Evolutionary conservation across 2,888 invertebrate genomes (phyloP).

Genomic region (Apoda limacodes): DNA sequence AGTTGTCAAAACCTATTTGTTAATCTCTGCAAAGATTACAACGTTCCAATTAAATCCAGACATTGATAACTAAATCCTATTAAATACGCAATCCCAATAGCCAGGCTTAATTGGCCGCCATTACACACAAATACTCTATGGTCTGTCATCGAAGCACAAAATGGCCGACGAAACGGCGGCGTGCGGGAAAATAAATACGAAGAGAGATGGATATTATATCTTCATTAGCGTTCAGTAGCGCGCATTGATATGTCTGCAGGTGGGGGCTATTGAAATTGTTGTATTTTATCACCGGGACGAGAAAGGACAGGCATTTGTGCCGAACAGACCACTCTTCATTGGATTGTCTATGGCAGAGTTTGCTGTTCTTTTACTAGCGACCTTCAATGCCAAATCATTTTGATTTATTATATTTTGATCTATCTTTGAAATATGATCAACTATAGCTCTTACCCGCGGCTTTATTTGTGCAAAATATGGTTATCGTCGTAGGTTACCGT

Average conservation of each 20-base stretch:
- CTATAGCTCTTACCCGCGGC: too few species aligned
- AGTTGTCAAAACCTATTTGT: too few species aligned
- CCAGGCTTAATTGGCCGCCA: conserved; percentile 59
- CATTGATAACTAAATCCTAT: conserved; percentile 67
- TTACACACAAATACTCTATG: conserved; percentile 51
- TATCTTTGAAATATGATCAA: too few species aligned
- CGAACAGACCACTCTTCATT: conserved; percentile 34
- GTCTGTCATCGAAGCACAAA: conserved; percentile 55
- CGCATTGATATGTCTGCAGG: conserved; percentile 65
- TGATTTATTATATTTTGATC: too few species aligned
- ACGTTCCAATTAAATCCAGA: conserved; percentile 58
- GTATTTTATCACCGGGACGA: conserved; percentile 54
- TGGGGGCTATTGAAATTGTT: conserved; percentile 58
- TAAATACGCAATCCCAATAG: too few species aligned
- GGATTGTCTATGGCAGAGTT: conserved; percentile 32
- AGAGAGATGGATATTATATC: conserved; percentile 65
- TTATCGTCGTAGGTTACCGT: too few species aligned
- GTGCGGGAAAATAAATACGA: conserved; percentile 58
- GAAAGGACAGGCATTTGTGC: conserved; percentile 33
- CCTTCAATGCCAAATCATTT: too few species aligned
- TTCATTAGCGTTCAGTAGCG: conserved; percentile 59
- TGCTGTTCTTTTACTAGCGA: too few species aligned
- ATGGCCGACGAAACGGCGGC: conserved; percentile 40
- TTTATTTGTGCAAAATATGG: too few species aligned
- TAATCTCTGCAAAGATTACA: conserved; percentile 49